phyloP scores from a whole-genome alignment of 92 coral and sea anemone species.

The Porites divaricata region DNA sequence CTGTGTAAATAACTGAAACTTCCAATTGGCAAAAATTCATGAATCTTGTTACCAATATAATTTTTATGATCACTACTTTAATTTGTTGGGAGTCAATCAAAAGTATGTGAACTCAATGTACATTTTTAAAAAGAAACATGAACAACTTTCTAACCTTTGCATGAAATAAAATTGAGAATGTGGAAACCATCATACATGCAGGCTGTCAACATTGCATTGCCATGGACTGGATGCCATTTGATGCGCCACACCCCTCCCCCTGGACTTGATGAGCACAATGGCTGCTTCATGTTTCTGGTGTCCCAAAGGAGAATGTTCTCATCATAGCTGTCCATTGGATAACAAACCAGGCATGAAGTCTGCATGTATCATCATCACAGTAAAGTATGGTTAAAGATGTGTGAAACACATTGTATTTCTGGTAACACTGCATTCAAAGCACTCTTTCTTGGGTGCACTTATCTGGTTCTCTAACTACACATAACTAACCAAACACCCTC shows the following conservation, averaged over 20 bases:
- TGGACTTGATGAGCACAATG: constrained; percentile 77
- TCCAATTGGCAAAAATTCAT: too few relatives aligned
- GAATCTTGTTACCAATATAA: too few relatives aligned
- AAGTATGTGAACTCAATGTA: too few relatives aligned
- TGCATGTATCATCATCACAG: background rate
- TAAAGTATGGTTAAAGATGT: background rate
- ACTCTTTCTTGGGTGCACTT: too few relatives aligned
- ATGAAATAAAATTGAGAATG: constrained; percentile 60
- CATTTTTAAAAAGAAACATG: background rate
- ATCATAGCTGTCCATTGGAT: constrained; percentile 74
- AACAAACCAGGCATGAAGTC: background rate
- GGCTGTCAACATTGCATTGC: constrained; percentile 81
- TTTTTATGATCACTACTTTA: too few relatives aligned
- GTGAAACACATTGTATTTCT: background rate
- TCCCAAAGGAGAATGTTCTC: constrained; percentile 93
- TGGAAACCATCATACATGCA: constrained; percentile 96
- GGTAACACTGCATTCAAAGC: background rate
- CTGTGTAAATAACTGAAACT: too few relatives aligned
- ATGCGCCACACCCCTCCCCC: constrained; percentile 99
- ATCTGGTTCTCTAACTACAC: too few relatives aligned
- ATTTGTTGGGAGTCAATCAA: too few relatives aligned
- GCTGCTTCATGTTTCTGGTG: constrained; percentile 82
- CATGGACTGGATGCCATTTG: constrained; percentile 93
- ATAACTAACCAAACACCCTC: too few relatives aligned
- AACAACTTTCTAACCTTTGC: constrained; percentile 52